phyloP scores from a whole-genome alignment of 2,797 vertebrate genomes.

The Parauchenoglanis ngamensis region DNA sequence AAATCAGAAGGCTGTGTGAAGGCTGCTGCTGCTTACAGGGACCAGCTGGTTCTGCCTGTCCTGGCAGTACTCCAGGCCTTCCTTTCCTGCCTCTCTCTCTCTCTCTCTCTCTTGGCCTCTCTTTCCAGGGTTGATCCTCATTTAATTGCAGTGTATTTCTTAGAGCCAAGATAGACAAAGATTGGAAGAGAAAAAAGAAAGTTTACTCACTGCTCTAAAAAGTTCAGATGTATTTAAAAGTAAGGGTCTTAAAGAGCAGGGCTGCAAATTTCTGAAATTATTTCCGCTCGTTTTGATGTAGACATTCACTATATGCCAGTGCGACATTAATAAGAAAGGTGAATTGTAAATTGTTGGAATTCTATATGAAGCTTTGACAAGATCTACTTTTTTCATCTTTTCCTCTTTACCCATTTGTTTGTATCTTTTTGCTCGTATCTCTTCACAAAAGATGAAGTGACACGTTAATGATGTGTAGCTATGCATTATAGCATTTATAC shows the following conservation, averaged over 20 bases:
- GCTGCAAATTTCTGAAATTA: background rate
- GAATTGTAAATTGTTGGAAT: background rate
- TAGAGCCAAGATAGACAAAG: constrained; percentile 62
- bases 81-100: background rate
- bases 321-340: constrained; percentile 20
- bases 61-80: constrained; percentile 65
- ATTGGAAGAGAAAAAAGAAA: constrained; percentile 48
- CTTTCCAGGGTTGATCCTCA: constrained; percentile 64
- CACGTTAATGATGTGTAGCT: constrained; percentile 1
- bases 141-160: constrained; percentile 76
- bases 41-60: constrained; percentile 69
- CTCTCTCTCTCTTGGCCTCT: constrained; percentile 20
- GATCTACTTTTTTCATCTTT: background rate
- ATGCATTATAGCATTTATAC: constrained; percentile 20
- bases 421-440: background rate
- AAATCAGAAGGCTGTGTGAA: constrained; percentile 59
- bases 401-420: background rate
- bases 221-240: constrained; percentile 59
- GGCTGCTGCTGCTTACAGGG: constrained; percentile 62
- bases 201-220: constrained; percentile 67
- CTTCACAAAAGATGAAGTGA: background rate
- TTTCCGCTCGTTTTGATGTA: constrained; percentile 22
- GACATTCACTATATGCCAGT: constrained; percentile 30
- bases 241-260: background rate
- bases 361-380: constrained; percentile 2